Conservation (phyloP, 2,888 invertebrate genomes). For the Caenorhabditis panamensis region DNA sequence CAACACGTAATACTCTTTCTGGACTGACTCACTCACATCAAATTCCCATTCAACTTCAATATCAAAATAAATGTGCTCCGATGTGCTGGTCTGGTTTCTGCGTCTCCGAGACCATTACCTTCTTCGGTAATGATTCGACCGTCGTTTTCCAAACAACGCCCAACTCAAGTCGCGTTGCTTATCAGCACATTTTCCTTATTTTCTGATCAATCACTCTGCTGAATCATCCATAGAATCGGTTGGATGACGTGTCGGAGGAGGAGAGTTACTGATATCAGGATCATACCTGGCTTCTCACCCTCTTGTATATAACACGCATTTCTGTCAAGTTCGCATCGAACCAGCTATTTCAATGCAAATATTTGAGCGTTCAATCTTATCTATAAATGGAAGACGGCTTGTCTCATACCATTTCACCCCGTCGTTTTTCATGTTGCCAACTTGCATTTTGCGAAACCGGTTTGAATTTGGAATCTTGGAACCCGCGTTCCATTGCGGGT, state of each 20-base stretch:
- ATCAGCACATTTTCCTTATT: constrained; percentile 25
- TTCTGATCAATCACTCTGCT: constrained; percentile 21
- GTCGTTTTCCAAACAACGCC: constrained; percentile 32
- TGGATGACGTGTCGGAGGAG: constrained; percentile 33
- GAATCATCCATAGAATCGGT: constrained; percentile 31
- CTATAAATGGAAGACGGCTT: constrained; percentile 39
- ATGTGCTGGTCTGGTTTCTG: neutral
- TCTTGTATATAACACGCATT: constrained; percentile 32
- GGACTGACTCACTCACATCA: constrained; percentile 24
- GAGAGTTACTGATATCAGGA: constrained; percentile 32
- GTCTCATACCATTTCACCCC: constrained; percentile 17
- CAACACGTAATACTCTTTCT: constrained; percentile 6
- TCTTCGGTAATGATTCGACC: constrained; percentile 1
- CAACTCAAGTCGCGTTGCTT: constrained; percentile 14
- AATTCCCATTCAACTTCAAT: neutral
- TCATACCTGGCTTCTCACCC: constrained; percentile 4
- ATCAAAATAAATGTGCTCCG: constrained; percentile 7
- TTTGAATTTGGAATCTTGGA: neutral
- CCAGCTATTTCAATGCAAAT: constrained; percentile 37
- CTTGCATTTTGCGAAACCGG: constrained; percentile 1
- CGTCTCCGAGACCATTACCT: neutral
- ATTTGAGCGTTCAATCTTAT: constrained; percentile 56
- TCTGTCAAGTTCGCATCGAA: constrained; percentile 50
- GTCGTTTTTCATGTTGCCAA: constrained; percentile 35
- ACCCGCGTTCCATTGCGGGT: neutral